Evolutionary conservation across 2,797 vertebrate genomes (phyloP), one percentile per base, ranked within the genome.

Genomic region (Malurus leucopterus): DNA sequence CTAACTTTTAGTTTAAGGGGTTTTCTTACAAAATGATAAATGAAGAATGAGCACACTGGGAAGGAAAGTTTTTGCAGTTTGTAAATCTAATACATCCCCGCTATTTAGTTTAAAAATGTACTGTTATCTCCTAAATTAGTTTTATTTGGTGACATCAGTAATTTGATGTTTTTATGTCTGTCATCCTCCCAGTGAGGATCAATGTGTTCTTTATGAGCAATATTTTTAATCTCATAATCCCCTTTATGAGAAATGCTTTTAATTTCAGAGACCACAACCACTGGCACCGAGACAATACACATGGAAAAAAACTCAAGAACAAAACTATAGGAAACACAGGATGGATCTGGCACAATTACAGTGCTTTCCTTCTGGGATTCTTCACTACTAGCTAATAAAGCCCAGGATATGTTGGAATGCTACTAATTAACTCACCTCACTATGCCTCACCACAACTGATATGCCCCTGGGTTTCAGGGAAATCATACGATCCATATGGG

Each of bases 1-100:
- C 86, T 63, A 84, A 90, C 83, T 94, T 91, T 89, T 91, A 94
- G 91, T 93, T 90, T 92, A 71, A 92, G 81, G 64, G 17, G 87
- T 93, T 97, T 96, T 90, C 92, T 78, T 89, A 94, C 94, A 89
- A 92, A 96, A 96, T 95, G 95, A 96, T 96, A 95, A 96, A 95
- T 95, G 88, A 94, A 76, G 89, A 94, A 94, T 65, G 51, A 92
- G 59, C 85, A 95, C 71, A 89, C 67, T 87, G 77, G 69, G 82
- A 92, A 95, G 64, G 59, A 90, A 94, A 92, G 61, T 75, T 73
- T 50, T 86, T 78, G 22, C 90, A 91, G 95, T 96, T 92, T 96
- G 89, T 94, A 81, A 65, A 91, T 92, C 82, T 90, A 91, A 88
- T 73, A 86, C 43, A 64, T 72, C 76, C 59, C 72, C 50, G 32